These are phyloP conservation scores for Pseudochirops corinnae DNA, from an alignment of 2,797 vertebrate genomes.

Conservation along the genomic window DNA sequence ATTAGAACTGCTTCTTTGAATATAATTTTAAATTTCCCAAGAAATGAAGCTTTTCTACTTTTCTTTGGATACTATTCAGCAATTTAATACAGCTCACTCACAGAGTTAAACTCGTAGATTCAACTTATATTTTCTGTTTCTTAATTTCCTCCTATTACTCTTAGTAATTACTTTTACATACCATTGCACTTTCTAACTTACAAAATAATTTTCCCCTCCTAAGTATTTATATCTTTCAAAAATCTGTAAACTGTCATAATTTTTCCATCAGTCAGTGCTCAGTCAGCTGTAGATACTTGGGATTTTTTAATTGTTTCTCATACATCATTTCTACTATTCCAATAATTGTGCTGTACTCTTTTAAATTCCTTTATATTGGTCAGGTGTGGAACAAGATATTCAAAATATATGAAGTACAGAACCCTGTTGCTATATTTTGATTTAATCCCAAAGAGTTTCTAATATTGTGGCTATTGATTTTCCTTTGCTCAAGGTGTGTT, in stretches of 20 bases:
- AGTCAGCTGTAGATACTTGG: constrained; percentile 32
- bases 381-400: not conserved
- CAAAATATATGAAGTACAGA: constrained; percentile 18
- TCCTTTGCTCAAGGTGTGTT: not conserved
- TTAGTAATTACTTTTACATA: constrained; percentile 70
- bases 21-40: constrained; percentile 3
- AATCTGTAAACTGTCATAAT: constrained; percentile 28
- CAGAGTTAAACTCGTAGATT: constrained; percentile 28
- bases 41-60: not conserved
- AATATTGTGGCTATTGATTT: not conserved
- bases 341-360: not conserved
- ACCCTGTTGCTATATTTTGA: not conserved
- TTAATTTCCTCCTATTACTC: constrained; percentile 61
- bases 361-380: not conserved
- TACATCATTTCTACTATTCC: constrained; percentile 48
- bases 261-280: constrained; percentile 40
- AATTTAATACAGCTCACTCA: constrained; percentile 28
- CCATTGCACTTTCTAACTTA: constrained; percentile 54
- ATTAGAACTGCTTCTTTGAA: not conserved
- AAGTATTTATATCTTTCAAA: constrained; percentile 55
- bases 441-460: not conserved
- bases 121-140: constrained; percentile 53
- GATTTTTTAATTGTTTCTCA: constrained; percentile 53
- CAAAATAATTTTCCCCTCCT: constrained; percentile 56
- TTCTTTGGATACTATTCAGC: constrained; percentile 37